A percentile compares a stretch with the other conserved stretches of the same genome.
Conservation (phyloP, 2,113 vertebrate species). For the Setophaga petechia region DNA sequence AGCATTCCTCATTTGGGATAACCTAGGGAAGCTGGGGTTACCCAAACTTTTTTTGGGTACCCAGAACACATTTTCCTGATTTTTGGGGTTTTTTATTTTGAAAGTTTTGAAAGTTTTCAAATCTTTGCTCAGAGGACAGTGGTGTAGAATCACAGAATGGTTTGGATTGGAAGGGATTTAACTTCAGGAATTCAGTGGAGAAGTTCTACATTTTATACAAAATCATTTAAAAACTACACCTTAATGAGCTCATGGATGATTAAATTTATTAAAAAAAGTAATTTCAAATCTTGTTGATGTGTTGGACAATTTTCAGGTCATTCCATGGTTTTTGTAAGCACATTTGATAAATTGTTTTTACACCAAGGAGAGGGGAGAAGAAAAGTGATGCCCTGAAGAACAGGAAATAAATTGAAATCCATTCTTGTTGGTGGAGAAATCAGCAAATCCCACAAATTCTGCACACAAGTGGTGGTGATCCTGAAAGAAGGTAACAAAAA, state of each 20-base stretch:
- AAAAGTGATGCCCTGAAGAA: not conserved
- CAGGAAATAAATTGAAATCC: not conserved
- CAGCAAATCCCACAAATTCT: not conserved
- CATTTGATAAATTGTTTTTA: not conserved
- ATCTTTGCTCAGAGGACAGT: not conserved
- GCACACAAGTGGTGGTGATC: not conserved
- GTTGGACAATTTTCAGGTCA: not conserved
- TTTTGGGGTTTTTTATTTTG: accelerated
- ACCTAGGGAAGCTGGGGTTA: not conserved
- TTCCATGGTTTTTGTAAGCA: not conserved
- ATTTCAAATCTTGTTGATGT: not conserved
- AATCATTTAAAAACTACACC: not conserved
- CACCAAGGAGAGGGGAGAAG: not conserved
- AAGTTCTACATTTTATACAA: not conserved
- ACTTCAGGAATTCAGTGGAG: not conserved
- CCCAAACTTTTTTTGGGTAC: not conserved
- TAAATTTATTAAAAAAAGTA: not conserved
- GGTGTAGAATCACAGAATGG: not conserved
- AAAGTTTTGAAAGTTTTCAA: not conserved
- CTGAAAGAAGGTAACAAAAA: not conserved
- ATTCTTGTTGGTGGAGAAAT: not conserved
- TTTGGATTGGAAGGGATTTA: not conserved
- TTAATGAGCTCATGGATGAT: not conserved
- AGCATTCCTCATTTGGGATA: not conserved
- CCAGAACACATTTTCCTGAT: not conserved